These are phyloP conservation scores for Hoplodrina blanda DNA, from an alignment of 2,888 invertebrate species.

Conservation along the genomic window DNA sequence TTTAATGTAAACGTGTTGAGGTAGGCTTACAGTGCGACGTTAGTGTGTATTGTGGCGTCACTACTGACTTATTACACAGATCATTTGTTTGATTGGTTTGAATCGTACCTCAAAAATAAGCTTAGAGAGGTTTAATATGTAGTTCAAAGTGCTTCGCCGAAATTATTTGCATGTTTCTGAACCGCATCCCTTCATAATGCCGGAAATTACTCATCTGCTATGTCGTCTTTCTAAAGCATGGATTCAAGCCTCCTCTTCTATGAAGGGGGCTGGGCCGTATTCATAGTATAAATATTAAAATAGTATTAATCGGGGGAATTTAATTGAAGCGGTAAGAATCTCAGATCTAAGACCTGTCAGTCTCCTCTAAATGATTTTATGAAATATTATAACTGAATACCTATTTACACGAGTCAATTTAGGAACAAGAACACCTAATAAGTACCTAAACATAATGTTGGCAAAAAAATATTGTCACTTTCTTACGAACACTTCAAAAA, in stretches of 20 bases:
- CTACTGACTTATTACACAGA: not conserved
- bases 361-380: too few species aligned
- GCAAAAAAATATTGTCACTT: conserved; percentile 13
- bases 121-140: not conserved
- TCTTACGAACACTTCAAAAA: conserved; percentile 19
- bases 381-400: too few species aligned
- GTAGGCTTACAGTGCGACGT: conserved; percentile 37
- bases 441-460: not conserved
- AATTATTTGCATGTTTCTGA: not conserved
- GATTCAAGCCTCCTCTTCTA: not conserved
- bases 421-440: not conserved
- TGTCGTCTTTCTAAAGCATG: not conserved
- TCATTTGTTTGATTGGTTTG: not conserved
- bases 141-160: not conserved
- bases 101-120: too few species aligned
- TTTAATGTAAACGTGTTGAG: conserved; percentile 43
- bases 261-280: not conserved
- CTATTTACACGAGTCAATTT: not conserved
- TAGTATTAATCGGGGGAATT: not conserved
- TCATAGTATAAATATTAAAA: too few species aligned
- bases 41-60: conserved; percentile 22
- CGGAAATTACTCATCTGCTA: not conserved
- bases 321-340: too few species aligned
- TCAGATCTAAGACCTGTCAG: too few species aligned
- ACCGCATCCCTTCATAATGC: not conserved